Conservation (phyloP, 35 echinoderm and acorn worm species). For the Diadema setosum region DNA sequence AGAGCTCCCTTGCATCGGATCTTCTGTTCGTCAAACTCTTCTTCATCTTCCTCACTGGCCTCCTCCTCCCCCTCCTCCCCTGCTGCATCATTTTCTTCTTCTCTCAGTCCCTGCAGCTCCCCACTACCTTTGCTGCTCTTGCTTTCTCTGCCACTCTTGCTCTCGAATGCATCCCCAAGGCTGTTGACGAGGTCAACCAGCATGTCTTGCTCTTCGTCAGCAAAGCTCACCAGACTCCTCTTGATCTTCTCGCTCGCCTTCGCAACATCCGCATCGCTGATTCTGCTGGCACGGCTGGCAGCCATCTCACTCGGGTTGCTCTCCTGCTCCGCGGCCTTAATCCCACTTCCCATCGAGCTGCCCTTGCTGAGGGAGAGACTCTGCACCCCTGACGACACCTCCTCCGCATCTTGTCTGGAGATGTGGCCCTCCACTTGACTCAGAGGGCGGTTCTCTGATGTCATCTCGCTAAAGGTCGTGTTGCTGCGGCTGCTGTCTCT, state of each 20-base stretch:
- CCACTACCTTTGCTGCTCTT: no score
- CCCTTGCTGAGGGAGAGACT: neutral
- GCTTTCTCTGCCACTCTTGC: neutral
- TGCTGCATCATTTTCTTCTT: neutral
- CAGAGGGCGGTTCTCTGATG: neutral
- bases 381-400: neutral
- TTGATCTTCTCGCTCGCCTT: neutral
- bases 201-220: neutral
- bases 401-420: neutral
- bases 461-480: neutral
- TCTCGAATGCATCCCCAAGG: neutral
- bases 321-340: no score
- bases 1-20: slow-evolving; percentile 44
- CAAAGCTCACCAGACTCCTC: neutral
- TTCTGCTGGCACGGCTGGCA: neutral
- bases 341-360: neutral
- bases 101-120: neutral
- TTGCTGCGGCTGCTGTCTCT: neutral
- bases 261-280: neutral
- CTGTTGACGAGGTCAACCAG: neutral
- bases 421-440: neutral
- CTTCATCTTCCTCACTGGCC: neutral
- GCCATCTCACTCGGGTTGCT: neutral
- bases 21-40: slow-evolving; percentile 14
- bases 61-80: neutral